Percentiles rank a stretch among this genome's conserved stretches.
Conservation (phyloP, 23 tunicate species). For the Aplidium turbinatum region DNA sequence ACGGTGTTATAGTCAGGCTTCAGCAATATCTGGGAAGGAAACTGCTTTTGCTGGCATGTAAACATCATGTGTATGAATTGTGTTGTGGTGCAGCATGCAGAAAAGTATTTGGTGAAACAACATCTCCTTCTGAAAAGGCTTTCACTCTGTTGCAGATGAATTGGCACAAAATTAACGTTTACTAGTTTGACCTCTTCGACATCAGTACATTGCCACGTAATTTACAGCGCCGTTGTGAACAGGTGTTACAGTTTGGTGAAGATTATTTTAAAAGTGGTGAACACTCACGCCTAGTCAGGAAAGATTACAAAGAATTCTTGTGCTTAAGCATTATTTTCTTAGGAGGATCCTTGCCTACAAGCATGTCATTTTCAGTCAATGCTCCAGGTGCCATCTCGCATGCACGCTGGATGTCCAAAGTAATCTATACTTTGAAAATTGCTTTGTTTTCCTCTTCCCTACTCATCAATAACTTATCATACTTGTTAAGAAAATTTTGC, state of each 20-base stretch:
- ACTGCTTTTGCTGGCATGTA: too few species aligned
- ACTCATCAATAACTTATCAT: not conserved
- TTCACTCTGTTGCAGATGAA: too few species aligned
- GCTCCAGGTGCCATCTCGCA: constrained; percentile 15
- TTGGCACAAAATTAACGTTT: too few species aligned
- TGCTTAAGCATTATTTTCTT: not conserved
- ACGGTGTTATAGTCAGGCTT: not conserved
- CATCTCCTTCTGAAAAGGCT: too few species aligned
- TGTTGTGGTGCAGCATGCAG: too few species aligned
- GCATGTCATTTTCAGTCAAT: constrained; percentile 13
- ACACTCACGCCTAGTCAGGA: not conserved
- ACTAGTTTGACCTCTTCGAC: too few species aligned
- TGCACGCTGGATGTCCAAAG: constrained; percentile 2
- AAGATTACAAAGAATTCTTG: constrained; percentile 6
- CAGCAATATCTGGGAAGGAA: not conserved
- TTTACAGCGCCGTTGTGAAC: too few species aligned
- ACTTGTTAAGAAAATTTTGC: too few species aligned
- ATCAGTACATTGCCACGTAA: too few species aligned
- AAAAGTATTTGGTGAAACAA: too few species aligned
- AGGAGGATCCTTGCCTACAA: not conserved
- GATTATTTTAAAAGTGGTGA: not conserved
- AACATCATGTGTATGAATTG: too few species aligned
- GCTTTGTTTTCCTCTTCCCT: constrained; percentile 1
- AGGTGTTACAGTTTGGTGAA: too few species aligned
- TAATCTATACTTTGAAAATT: constrained; percentile 4